These are phyloP conservation scores for Synergus umbraculus DNA, from an alignment of 2,888 invertebrate species.

Conservation along the genomic window DNA sequence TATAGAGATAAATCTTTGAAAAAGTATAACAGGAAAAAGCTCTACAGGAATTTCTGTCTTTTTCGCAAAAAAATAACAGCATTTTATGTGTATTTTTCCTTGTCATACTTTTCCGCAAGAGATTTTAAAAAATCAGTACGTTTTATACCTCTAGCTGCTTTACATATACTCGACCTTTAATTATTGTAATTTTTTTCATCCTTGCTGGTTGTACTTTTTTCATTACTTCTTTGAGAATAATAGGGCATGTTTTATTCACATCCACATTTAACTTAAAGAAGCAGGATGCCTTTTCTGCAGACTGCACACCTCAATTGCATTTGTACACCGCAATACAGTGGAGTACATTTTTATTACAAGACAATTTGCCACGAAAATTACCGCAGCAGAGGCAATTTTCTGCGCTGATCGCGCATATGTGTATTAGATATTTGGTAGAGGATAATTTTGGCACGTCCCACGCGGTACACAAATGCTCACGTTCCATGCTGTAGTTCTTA, in stretches of 20 bases:
- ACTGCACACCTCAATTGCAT: not conserved
- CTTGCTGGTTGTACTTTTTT: no score
- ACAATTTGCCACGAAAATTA: constrained; percentile 33
- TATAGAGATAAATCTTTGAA: no score
- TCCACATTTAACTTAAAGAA: not conserved
- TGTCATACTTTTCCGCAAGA: no score
- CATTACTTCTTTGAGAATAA: no score
- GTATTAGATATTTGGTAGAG: constrained; percentile 54
- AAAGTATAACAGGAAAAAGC: no score
- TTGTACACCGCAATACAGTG: not conserved
- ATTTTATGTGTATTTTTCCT: no score
- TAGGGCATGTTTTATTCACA: not conserved
- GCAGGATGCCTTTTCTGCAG: not conserved
- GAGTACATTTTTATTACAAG: constrained; percentile 24
- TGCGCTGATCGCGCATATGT: constrained; percentile 36
- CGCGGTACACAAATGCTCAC: constrained; percentile 55
- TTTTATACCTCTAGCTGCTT: no score
- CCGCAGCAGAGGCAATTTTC: constrained; percentile 38
- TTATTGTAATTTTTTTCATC: no score
- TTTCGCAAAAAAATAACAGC: no score
- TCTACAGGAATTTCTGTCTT: no score
- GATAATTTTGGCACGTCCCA: constrained; percentile 65
- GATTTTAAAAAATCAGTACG: no score
- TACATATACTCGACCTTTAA: no score
- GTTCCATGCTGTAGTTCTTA: constrained; percentile 51